Evolutionary conservation across 2,113 vertebrate genomes (phyloP), one percentile per base, ranked within the genome.

Genomic region (Siniperca knerii): DNA sequence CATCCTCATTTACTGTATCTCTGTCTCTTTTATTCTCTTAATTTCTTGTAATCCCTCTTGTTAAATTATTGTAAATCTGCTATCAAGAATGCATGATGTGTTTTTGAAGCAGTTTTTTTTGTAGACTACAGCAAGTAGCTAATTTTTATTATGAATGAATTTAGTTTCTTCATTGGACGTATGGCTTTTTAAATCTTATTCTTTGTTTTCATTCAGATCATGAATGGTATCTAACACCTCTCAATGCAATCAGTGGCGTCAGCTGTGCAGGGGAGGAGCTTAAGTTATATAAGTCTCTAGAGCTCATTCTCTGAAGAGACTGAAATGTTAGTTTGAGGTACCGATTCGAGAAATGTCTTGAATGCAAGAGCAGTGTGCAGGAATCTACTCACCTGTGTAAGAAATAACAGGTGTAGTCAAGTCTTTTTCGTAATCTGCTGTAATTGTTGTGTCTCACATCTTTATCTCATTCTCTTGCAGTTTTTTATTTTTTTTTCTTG

Each of bases 1-100:
- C 94, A 94, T 95, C 95, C 95, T 94, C 95, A 95, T 95, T 96
- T 88, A 79, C 89, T 74, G 65, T 68, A 44, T 83, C 60, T 46
- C 75, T 37, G 16, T 77, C 55, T 86, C 52, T 48, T 64, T 33
- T 37, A 11, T 66, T 65, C 46, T 44, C 15, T 2, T 35, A 0
- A 6, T 67, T 86, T 73, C 69, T 73, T 10, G 3, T 81, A 37
- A 69, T 60, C 61, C 18, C 65, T 54, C 60, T 75, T 11, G 12
- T 25, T 75, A 58, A 80, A 70, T 66, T 55, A 33, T 75, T 40
- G 2, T 42, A 50, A 74, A 60, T 37, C 29, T 48, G 25, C 21
- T 55, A 42, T 54, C 7, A 9, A n/a, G 4, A 50, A 60, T 40
- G 23, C 33, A 20, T 35, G 6, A 25, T 58, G 25, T 70, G 8